Percentiles rank a stretch among this genome's conserved stretches.
Evolutionary conservation across 1,140 invertebrate genomes (phyloP).

Genomic region (Atta cephalotes): DNA sequence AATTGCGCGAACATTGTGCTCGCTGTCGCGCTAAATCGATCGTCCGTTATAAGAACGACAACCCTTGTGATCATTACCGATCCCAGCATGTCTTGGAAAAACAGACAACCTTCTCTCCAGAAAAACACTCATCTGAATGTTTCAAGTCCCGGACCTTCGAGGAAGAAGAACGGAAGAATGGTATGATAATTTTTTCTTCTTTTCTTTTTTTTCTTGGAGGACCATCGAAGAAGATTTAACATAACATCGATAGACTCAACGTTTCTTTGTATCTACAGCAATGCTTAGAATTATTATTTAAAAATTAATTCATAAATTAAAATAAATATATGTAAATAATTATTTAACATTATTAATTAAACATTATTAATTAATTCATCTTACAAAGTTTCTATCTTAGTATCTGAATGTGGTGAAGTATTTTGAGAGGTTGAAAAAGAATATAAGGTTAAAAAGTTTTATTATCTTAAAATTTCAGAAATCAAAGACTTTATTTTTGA

Average conservation of each 20-base stretch:
- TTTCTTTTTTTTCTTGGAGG: background rate
- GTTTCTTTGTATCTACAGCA: background rate
- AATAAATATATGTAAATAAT: no score
- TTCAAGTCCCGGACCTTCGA: background rate
- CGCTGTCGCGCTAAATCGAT: conserved; percentile 80
- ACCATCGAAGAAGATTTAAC: background rate
- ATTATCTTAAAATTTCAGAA: no score
- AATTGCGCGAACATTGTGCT: conserved; percentile 78
- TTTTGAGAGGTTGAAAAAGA: no score
- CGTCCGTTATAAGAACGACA: conserved; percentile 55
- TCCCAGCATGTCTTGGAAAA: conserved; percentile 78
- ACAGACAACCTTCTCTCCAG: conserved; percentile 67
- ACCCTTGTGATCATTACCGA: conserved; percentile 72
- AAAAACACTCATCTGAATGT: conserved; percentile 46
- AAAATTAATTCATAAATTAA: background rate
- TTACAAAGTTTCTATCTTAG: no score
- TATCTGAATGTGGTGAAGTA: no score
- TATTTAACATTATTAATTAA: no score
- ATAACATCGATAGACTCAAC: background rate
- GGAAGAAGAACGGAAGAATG: background rate
- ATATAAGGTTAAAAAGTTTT: no score
- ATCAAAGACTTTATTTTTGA: no score
- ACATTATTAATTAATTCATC: no score
- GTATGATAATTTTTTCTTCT: background rate
- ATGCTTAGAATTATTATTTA: background rate